Evolutionary conservation across 53 echinoderm and acorn worm species (phyloP), one percentile per base, ranked within the genome.

Genomic region (Holothuria scabra): DNA sequence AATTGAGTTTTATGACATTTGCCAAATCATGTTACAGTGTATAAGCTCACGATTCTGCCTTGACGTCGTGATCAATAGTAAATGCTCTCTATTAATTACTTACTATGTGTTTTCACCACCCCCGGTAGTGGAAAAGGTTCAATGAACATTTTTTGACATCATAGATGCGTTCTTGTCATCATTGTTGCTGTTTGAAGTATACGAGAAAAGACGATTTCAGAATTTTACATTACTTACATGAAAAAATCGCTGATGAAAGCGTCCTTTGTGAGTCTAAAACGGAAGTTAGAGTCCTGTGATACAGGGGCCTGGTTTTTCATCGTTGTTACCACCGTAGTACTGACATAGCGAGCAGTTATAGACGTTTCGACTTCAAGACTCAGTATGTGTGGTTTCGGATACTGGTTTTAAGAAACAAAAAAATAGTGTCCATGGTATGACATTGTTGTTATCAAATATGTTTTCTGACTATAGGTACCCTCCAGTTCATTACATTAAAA

Each of bases 221-320:
- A 41, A 41, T 4, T n/a, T n/a, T n/a, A 41, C 41, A 41, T 16
- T 71, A 65, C 91, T 84, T 79, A 91, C 91, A 91, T 87, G 46
- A 84, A 84, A 72, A 91, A 87, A 32, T 80, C 84, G 31, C 87
- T 84, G 11, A 91, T 87, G 35, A 91, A 91, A 4, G 91, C 87
- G 68, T 83, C 87, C 28, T 79, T 74, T 4, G 91, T 83, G 20
- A 91, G 79, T 79, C 80, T 71, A 22, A 91, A 76, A n/a, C 66
- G 33, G 52, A 91, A 87, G 35, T 78, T 79, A 8, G 78, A 76
- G 18, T 91, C 91, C 33, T 84, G 78, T 2, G 88, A 84, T 41
- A 55, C 23, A 48, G 33, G 67, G 6, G 78, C 84, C 24, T 38
- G 22, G 63, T 91, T 91, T 34, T 76, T 31, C 28, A 91, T 60